Evolutionary conservation across 2,888 invertebrate genomes (phyloP).

Genomic region (Cataglyphis rosenhaueri): DNA sequence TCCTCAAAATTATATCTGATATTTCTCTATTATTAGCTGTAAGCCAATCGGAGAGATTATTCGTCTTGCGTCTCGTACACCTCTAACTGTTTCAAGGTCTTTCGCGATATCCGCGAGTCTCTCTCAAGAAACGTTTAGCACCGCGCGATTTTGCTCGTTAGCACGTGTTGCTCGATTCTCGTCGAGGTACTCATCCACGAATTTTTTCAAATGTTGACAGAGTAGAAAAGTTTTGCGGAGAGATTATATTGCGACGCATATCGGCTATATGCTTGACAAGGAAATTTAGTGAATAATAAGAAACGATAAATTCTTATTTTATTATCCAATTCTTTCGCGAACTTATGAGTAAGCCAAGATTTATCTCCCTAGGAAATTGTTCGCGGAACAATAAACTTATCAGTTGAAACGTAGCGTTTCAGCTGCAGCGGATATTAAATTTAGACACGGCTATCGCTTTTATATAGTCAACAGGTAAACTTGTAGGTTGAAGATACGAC

Average conservation of each 20-base stretch:
- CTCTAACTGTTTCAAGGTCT: constrained; percentile 45
- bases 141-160: constrained; percentile 49
- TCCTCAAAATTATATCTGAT: constrained; percentile 16
- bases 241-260: neutral
- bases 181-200: neutral
- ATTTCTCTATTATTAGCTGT: neutral
- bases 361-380: constrained; percentile 7
- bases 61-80: neutral
- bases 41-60: constrained; percentile 30
- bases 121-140: constrained; percentile 41
- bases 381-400: constrained; percentile 30
- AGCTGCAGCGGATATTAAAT: constrained; percentile 17
- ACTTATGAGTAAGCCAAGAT: neutral
- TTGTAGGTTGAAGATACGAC: neutral
- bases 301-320: neutral
- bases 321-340: neutral
- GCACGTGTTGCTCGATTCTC: constrained; percentile 30
- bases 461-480: constrained; percentile 18
- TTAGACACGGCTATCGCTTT: neutral
- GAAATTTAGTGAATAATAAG: neutral
- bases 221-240: neutral
- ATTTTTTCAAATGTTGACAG: neutral
- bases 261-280: neutral
- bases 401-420: constrained; percentile 15
- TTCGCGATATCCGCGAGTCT: constrained; percentile 40